phyloP scores from a whole-genome alignment of 2,888 invertebrate species.

The Merodon equestris region DNA sequence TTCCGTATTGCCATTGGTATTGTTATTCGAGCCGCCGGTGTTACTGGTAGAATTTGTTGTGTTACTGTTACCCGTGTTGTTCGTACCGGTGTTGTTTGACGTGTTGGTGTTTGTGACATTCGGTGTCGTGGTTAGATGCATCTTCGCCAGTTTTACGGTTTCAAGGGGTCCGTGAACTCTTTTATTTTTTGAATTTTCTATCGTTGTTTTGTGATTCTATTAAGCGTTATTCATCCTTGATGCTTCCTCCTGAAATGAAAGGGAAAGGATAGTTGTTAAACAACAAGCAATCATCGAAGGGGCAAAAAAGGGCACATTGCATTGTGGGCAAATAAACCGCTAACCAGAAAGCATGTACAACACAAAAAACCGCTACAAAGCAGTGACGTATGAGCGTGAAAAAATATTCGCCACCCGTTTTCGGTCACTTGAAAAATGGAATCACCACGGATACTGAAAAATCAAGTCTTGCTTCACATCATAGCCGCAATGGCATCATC shows the following conservation, averaged over 20 bases:
- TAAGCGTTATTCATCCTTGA: too few relatives aligned
- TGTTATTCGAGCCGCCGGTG: conserved; percentile 72
- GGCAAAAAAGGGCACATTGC: conserved; percentile 17
- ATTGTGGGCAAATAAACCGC: conserved; percentile 46
- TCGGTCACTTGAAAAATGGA: conserved; percentile 7
- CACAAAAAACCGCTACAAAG: conserved; percentile 66
- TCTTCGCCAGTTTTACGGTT: conserved; percentile 69
- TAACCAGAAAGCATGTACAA: conserved; percentile 54
- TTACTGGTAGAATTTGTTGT: conserved; percentile 71
- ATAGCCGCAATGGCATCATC: conserved; percentile 44
- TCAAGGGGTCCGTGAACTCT: background rate
- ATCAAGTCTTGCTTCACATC: conserved; percentile 55
- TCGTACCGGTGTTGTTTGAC: conserved; percentile 71
- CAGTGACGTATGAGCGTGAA: conserved; percentile 53
- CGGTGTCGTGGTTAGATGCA: conserved; percentile 72
- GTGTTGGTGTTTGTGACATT: conserved; percentile 71
- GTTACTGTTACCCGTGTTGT: conserved; percentile 79
- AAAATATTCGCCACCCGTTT: conserved; percentile 17
- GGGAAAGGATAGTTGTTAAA: background rate
- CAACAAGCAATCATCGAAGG: background rate
- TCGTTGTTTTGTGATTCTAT: too few relatives aligned
- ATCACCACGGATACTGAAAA: conserved; percentile 27
- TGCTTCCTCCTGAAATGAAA: too few relatives aligned
- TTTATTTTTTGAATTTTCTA: background rate
- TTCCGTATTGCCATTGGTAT: conserved; percentile 79